Base-by-base conservation (phyloP, 2,797 vertebrate genomes). In the Otus scops region DNA sequence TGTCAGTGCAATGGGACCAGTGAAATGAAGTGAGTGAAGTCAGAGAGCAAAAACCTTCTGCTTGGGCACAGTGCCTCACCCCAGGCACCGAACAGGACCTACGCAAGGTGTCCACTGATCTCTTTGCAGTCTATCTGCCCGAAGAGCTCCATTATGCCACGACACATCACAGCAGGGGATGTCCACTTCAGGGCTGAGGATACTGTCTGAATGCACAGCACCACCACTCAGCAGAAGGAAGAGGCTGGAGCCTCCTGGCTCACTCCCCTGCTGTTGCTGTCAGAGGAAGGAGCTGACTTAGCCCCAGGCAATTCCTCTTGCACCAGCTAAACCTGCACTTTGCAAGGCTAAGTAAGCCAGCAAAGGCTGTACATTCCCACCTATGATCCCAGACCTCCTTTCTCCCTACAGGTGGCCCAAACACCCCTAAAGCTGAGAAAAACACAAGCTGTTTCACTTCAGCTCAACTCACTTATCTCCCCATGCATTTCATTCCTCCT, bases 141-240 rank as follows among this genome's bases (percentile, higher is more conserved):
- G 38, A 30, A 85, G 63, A 39, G 45, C 30, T 75, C 38, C 13
- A 14, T 10, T 26, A 7, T 13, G 39, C 63, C 69, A 7, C 0
- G 1, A 23, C 23, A 26, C 39, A 27, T 18, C 27, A 23, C 20
- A 23, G 22, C 34, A 70, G 30, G 45, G 69, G 69, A 27, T 27
- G 17, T 53, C 28, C 61, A 63, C 48, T 48, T 22, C 38, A 47
- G 39, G 65, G 54, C 17, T 83, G 71, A 0, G 19, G 32, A 13
- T 34, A 50, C 38, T 41, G 13, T n/a, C 51, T 59, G 45, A 50
- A 13, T 11, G 43, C 30, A 12, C 16, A 53, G 16, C 48, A 60
- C 7, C 19, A 34, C 17, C 3, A 2, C 6, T 11, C 10, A 19
- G 5, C 38, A 1, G 2, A 53, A 28, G n/a, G 20, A 20, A 57